Conservation (phyloP, 2,797 vertebrate species). For the Parambassis ranga region DNA sequence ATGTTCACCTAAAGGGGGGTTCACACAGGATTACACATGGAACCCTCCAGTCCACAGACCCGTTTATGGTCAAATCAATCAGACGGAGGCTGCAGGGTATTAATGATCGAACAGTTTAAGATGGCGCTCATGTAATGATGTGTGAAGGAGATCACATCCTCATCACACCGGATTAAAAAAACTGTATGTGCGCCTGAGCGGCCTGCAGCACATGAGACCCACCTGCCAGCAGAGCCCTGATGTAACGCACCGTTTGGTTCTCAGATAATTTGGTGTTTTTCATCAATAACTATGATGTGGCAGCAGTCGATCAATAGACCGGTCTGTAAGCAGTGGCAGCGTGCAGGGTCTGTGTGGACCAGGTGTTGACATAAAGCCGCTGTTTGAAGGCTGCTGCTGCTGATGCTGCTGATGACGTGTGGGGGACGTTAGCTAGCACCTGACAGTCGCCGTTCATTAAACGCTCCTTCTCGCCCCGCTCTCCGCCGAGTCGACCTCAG, state of each 20-base stretch:
- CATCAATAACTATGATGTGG: background rate
- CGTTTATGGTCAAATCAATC: no score
- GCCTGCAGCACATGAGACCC: background rate
- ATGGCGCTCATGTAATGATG: background rate
- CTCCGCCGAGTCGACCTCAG: background rate
- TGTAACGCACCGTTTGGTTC: background rate
- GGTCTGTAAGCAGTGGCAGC: no score
- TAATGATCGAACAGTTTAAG: no score
- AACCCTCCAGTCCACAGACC: no score
- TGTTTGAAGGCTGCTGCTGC: background rate
- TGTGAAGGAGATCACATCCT: no score
- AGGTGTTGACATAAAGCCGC: no score
- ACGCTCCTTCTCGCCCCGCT: background rate
- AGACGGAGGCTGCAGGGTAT: no score
- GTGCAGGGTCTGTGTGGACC: no score
- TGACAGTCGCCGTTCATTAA: constrained; percentile 35
- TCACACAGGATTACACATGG: no score
- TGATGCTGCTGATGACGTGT: background rate
- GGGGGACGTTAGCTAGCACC: constrained; percentile 9
- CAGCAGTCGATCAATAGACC: background rate
- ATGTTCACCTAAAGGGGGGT: no score
- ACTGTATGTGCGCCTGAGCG: background rate
- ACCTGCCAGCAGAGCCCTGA: background rate
- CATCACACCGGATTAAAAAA: no score
- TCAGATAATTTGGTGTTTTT: background rate